Evolutionary conservation across 2,888 invertebrate species (phyloP), one percentile per base, ranked within the genome.

Genomic region (Halictus ligatus): DNA sequence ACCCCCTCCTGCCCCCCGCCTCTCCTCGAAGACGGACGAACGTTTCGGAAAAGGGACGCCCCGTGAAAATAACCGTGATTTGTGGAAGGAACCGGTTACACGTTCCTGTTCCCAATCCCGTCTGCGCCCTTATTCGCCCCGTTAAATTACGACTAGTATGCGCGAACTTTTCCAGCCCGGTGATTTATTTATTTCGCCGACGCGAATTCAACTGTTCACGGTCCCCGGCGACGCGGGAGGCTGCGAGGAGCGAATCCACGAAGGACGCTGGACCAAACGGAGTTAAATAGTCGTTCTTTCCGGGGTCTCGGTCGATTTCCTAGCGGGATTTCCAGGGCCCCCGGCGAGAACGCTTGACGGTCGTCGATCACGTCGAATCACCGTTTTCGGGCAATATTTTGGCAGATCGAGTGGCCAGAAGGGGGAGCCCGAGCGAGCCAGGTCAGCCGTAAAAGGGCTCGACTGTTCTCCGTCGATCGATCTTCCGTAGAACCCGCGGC

Each of bases 361-460:
- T 87, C 89, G 89, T 90, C 88, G 75, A 89, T 90, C 91, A 91
- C 67, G 67, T 75, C 25, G 78, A 80, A 86, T 77, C 71, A 58
- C 15, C 71, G 7, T 60, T 43, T 43, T 74, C 60, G 60, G 29
- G 2, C 83, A 86, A 88, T 89, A 89, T 90, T 90, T 90, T 87
- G 91, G 85, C 90, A 89, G 83, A 71, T n/a, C 40, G 43, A 60
- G n/a, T 67, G 25, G 46, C 54, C 72, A 5, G 4, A 43, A 43
- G 46, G 43, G 46, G 29, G 13, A 67, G 81, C 78, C 7, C 25
- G 67, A 67, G 7, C 81, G 50, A 60, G 64, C 40, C 43, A 78
- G 69, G 71, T 73, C 58, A 50, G 21, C 71, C 73, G 50, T 46
- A 60, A 48, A 88, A 29, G 15, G 74, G 64, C 72, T 83, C 71